Conservation (phyloP, 2,888 invertebrate genomes). For the Seira musarum region DNA sequence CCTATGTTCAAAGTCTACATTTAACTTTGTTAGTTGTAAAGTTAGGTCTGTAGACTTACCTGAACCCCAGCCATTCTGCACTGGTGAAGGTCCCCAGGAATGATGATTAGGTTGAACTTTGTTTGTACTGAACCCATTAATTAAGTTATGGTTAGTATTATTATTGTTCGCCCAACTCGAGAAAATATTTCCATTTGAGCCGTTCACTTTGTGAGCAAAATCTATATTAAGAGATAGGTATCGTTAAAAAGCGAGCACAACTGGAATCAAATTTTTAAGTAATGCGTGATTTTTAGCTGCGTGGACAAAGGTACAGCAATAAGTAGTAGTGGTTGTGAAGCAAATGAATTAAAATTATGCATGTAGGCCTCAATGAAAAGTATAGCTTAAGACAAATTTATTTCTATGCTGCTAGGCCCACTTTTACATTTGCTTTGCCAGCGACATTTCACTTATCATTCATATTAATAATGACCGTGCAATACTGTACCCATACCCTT, state of each 20-base stretch:
- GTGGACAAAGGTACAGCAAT: too few species aligned
- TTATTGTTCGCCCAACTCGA: constrained; percentile 53
- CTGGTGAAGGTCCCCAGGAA: constrained; percentile 69
- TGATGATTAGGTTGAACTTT: constrained; percentile 58
- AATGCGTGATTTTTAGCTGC: too few species aligned
- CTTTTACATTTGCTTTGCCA: too few species aligned
- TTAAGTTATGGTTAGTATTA: constrained; percentile 64
- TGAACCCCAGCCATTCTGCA: constrained; percentile 67
- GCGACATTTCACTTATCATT: too few species aligned
- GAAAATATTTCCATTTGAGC: constrained; percentile 61
- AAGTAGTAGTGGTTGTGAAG: too few species aligned
- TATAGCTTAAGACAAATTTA: too few species aligned
- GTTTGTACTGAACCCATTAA: constrained; percentile 55
- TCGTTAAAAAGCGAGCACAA: too few species aligned
- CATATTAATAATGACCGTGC: neutral
- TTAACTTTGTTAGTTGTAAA: constrained; percentile 66
- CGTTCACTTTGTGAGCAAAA: constrained; percentile 63
- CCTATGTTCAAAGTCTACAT: constrained; percentile 21
- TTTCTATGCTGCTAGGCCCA: too few species aligned
- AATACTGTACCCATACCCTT: constrained; percentile 72
- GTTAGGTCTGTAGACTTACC: constrained; percentile 38
- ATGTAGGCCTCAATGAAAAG: too few species aligned
- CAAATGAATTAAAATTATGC: too few species aligned
- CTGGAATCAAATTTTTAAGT: too few species aligned
- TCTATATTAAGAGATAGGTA: constrained; percentile 44